Percentiles rank a stretch among this genome's conserved stretches.
phyloP scores from a whole-genome alignment of 2,797 vertebrate species.

The Onychomys leucogaster region DNA sequence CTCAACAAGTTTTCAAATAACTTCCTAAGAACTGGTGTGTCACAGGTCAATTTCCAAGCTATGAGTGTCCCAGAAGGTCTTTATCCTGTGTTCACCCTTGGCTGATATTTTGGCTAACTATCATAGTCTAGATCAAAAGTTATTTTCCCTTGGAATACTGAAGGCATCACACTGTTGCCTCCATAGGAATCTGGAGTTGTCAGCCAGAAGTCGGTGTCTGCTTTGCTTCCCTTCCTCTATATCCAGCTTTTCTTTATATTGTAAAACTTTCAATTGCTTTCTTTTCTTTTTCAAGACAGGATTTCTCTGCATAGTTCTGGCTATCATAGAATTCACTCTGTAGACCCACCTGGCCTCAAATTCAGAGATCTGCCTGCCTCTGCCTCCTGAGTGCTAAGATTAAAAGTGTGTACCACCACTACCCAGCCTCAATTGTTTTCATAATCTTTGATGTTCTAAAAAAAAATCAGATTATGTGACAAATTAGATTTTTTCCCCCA shows the following conservation, averaged over 20 bases:
- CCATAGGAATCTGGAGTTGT: neutral
- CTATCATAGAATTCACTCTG: neutral
- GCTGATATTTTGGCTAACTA: neutral
- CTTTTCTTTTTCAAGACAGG: neutral
- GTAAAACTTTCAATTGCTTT: neutral
- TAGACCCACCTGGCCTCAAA: neutral
- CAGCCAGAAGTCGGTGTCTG: neutral
- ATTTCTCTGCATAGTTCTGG: neutral
- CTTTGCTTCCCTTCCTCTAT: slow-evolving; percentile 39
- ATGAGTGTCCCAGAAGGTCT: neutral
- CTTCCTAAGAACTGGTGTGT: neutral
- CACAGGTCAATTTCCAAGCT: neutral
- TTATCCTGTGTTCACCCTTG: neutral
- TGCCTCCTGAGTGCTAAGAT: neutral
- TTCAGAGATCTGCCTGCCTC: neutral
- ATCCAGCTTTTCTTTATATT: neutral
- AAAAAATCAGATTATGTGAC: neutral
- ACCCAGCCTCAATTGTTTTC: neutral
- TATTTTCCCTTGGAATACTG: neutral
- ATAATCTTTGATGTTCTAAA: slow-evolving; percentile 24
- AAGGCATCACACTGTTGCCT: neutral
- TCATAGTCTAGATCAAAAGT: neutral
- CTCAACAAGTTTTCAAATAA: neutral
- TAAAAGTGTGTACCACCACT: neutral
- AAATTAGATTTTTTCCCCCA: neutral